Conservation (phyloP, 2,888 invertebrate genomes). For the Frankliniella intonsa region DNA sequence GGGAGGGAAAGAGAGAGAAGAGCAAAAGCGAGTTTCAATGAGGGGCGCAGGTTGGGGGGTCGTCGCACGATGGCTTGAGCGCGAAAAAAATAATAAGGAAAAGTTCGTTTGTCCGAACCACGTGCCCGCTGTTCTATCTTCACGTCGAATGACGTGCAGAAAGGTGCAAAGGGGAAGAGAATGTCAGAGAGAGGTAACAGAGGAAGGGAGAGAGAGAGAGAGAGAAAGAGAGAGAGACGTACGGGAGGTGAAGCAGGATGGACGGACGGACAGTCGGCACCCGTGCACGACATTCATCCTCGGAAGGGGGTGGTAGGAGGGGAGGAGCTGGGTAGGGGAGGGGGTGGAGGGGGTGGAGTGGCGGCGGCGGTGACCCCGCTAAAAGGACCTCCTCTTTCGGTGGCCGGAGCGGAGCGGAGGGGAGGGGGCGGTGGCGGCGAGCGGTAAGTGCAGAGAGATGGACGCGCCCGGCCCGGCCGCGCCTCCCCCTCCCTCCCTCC, state of each 20-base stretch:
- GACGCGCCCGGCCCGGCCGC: background rate
- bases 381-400: conserved; percentile 16
- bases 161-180: background rate
- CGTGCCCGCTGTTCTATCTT: too few species aligned
- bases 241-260: background rate
- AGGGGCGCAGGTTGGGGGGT: too few species aligned
- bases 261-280: background rate
- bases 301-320: background rate
- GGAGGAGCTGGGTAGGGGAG: background rate
- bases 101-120: too few species aligned
- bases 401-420: background rate
- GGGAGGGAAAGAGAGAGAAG: too few species aligned
- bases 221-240: conserved; percentile 7
- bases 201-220: conserved; percentile 3
- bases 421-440: background rate
- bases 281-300: background rate
- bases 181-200: background rate
- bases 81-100: too few species aligned
- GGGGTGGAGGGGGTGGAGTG: background rate
- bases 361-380: conserved; percentile 10
- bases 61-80: too few species aligned
- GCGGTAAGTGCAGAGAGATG: conserved; percentile 20
- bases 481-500: background rate
- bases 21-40: too few species aligned
- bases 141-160: background rate